These are phyloP conservation scores for Yponomeuta plumbellus DNA, from an alignment of 2,888 invertebrate species.

Conservation along the genomic window DNA sequence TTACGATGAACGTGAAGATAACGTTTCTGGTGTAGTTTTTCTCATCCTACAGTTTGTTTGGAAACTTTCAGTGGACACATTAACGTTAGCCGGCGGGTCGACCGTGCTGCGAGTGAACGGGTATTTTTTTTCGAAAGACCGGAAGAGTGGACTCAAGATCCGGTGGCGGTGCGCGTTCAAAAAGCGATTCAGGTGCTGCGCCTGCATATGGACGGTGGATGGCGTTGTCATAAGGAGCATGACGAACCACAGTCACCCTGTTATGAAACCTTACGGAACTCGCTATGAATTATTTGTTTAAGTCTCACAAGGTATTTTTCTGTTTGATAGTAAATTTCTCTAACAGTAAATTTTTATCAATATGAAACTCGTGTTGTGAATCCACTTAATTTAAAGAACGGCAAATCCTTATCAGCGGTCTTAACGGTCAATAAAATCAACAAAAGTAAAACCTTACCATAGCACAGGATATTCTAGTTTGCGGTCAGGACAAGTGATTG, in stretches of 20 bases:
- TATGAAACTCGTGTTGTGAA: too few species aligned
- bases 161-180: constrained; percentile 42
- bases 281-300: not conserved
- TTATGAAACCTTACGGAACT: not conserved
- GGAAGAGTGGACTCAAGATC: constrained; percentile 27
- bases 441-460: too few species aligned
- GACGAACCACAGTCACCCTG: constrained; percentile 34
- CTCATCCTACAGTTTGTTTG: too few species aligned
- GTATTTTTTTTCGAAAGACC: constrained; percentile 32
- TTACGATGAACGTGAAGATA: too few species aligned
- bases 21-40: too few species aligned
- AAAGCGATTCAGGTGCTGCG: constrained; percentile 36
- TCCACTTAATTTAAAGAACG: too few species aligned
- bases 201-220: constrained; percentile 36
- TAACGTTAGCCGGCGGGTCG: not conserved
- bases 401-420: too few species aligned
- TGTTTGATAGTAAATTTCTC: too few species aligned
- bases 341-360: too few species aligned
- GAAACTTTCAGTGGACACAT: not conserved
- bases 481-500: too few species aligned
- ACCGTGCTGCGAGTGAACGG: not conserved
- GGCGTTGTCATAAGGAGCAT: constrained; percentile 31
- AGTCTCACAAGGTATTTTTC: not conserved
- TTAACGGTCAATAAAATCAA: too few species aligned
- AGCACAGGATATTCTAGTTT: too few species aligned